A percentile compares a stretch with the other conserved stretches of the same genome.
Conservation (phyloP, 1,140 invertebrate genomes). For the Mercenaria mercenaria region DNA sequence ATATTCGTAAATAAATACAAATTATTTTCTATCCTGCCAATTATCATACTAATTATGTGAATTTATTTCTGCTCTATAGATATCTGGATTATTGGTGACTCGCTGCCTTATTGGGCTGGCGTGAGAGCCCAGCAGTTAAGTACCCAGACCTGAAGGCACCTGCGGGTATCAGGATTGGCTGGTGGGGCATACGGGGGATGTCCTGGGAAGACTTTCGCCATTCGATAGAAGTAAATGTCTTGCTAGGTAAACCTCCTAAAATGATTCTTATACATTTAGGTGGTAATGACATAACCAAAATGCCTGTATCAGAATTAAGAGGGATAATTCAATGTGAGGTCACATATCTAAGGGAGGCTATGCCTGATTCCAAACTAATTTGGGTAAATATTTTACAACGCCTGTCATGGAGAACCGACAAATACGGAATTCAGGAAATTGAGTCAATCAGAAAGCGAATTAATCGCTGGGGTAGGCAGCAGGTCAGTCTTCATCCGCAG, state of each 20-base stretch:
- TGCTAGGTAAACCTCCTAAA: not conserved
- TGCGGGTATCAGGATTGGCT: not conserved
- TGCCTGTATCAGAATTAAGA: not conserved
- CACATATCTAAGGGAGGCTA: not conserved
- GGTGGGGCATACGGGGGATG: not conserved
- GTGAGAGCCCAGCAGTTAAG: not conserved
- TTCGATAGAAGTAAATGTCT: not conserved
- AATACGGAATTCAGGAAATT: no score
- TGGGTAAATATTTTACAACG: slow-evolving; percentile 28
- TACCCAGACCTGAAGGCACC: not conserved
- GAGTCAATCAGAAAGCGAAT: no score
- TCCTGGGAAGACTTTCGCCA: not conserved
- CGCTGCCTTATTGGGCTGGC: not conserved
- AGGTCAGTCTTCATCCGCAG: no score
- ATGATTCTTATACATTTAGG: not conserved
- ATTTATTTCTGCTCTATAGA: not conserved
- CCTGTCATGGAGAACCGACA: no score
- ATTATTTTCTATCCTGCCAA: not conserved
- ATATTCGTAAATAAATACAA: not conserved
- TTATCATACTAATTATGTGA: not conserved
- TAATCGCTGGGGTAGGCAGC: no score
- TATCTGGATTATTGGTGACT: not conserved
- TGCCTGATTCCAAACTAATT: not conserved
- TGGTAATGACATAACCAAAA: not conserved
- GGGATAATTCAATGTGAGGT: not conserved